These are phyloP conservation scores for Chiridota heheva DNA, from an alignment of 35 echinoderm and acorn worm species.

Conservation along the genomic window DNA sequence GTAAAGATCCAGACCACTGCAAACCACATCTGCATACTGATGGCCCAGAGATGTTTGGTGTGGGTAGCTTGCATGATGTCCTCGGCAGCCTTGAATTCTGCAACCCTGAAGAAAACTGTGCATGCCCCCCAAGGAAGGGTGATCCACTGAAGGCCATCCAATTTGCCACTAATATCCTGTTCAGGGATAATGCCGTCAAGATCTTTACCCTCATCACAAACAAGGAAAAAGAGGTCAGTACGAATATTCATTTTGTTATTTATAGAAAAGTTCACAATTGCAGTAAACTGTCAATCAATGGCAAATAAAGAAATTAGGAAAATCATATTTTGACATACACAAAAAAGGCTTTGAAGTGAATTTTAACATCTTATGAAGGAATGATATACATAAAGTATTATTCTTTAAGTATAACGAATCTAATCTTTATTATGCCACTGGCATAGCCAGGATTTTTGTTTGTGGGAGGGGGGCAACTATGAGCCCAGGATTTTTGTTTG, in stretches of 20 bases:
- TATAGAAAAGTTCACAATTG: no score
- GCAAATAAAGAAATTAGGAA: not conserved
- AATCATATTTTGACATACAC: not conserved
- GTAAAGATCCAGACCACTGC: conserved; percentile 39
- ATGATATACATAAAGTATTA: no score
- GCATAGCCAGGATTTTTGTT: no score
- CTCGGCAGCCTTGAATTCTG: conserved; percentile 57
- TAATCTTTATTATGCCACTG: no score
- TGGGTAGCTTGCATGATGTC: conserved; percentile 14
- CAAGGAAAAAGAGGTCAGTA: conserved; percentile 67
- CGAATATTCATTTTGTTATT: not conserved
- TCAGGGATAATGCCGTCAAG: conserved; percentile 59
- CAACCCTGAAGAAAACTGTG: not conserved
- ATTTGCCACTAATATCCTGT: conserved; percentile 44
- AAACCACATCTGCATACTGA: conserved; percentile 57
- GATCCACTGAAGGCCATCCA: conserved; percentile 75
- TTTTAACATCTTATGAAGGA: no score
- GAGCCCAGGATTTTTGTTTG: no score
- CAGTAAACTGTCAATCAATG: not conserved
- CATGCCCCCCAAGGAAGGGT: conserved; percentile 35
- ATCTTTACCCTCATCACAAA: conserved; percentile 75
- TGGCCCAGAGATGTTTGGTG: conserved; percentile 24
- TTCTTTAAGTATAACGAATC: no score
- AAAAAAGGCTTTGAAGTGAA: not conserved
- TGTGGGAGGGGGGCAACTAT: no score